Evolutionary conservation across 2,888 invertebrate genomes (phyloP).

Genomic region (Limnephilus lunatus): DNA sequence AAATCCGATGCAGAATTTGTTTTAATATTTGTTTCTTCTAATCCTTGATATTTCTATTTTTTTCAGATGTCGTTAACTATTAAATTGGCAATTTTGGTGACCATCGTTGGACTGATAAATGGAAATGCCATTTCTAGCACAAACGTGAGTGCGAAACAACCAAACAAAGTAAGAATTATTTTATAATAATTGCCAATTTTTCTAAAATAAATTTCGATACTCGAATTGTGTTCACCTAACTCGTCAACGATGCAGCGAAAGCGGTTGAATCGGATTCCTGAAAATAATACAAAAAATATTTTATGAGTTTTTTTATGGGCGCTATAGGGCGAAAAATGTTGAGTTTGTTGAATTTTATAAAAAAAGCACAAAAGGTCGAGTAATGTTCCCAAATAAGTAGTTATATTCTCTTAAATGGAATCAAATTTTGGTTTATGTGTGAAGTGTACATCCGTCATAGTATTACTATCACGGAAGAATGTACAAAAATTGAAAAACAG

Average conservation of each 20-base stretch:
- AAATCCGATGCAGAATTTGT: not conserved
- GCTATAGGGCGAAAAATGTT: not conserved
- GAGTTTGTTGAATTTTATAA: not conserved
- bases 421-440: not conserved
- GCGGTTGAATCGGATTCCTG: no score
- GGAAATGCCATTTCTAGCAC: not conserved
- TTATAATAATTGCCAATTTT: not conserved
- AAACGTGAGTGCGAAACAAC: not conserved
- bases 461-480: not conserved
- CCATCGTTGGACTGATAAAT: not conserved
- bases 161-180: not conserved
- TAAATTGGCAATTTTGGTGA: constrained; percentile 11
- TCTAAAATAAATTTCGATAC: not conserved
- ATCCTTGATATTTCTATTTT: not conserved
- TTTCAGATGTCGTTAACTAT: not conserved
- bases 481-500: not conserved
- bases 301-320: not conserved
- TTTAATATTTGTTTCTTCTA: not conserved
- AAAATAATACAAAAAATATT: not conserved
- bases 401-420: not conserved
- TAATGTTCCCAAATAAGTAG: not conserved
- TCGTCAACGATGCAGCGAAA: not conserved
- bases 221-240: not conserved
- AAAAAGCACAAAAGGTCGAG: not conserved
- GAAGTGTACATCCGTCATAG: not conserved